These are phyloP conservation scores for Pedionomus torquatus DNA, from an alignment of 2,113 vertebrate genomes.

Conservation along the genomic window DNA sequence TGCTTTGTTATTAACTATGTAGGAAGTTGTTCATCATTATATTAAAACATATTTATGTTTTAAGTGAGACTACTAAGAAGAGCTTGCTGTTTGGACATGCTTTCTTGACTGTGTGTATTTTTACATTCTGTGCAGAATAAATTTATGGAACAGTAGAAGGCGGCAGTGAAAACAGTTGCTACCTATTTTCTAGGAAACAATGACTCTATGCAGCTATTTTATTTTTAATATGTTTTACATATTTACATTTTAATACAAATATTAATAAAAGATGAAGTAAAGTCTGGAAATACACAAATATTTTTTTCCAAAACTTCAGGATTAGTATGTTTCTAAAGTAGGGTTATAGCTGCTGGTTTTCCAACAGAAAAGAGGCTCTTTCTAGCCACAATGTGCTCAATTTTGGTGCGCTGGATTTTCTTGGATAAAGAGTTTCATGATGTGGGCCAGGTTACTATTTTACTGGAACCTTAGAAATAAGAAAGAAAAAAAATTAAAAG, in stretches of 20 bases:
- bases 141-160: background rate
- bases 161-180: background rate
- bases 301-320: background rate
- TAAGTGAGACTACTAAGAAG: background rate
- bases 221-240: background rate
- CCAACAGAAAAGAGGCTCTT: background rate
- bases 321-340: background rate
- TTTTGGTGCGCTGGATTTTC: background rate
- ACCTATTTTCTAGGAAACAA: background rate
- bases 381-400: background rate
- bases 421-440: background rate
- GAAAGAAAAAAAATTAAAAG: background rate
- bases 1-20: background rate
- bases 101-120: background rate
- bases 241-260: background rate
- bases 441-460: background rate
- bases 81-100: background rate
- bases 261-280: background rate
- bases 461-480: background rate
- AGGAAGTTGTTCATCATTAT: constrained; percentile 1
- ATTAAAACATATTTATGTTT: background rate
- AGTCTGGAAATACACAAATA: background rate
- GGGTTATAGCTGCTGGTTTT: background rate
- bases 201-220: background rate
- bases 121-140: background rate